Conservation (phyloP, 2,113 vertebrate species). For the Scatophagus argus region DNA sequence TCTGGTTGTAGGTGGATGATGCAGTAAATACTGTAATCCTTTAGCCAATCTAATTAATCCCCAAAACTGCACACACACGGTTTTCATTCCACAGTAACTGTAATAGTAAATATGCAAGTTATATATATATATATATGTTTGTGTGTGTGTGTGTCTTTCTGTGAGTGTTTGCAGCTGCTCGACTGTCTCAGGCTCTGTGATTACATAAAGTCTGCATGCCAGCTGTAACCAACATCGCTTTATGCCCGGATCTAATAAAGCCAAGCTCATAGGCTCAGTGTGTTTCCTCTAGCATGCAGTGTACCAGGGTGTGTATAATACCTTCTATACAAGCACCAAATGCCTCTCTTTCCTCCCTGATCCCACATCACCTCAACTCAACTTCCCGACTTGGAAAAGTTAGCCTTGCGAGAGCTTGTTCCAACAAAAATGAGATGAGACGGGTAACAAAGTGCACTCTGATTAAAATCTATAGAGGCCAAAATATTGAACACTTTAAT, state of each 20-base stretch:
- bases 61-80: neutral
- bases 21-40: no score
- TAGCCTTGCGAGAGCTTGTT: slow-evolving; percentile 16
- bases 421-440: neutral
- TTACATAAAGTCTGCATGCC: slow-evolving; percentile 67
- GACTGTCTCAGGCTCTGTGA: slow-evolving; percentile 58
- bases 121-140: neutral
- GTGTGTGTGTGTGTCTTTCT: neutral
- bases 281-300: slow-evolving; percentile 74
- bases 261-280: slow-evolving; percentile 70
- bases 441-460: neutral
- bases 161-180: slow-evolving; percentile 41
- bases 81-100: neutral
- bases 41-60: slow-evolving; percentile 3
- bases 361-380: slow-evolving; percentile 47
- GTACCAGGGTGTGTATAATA: slow-evolving; percentile 73
- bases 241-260: slow-evolving; percentile 76
- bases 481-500: neutral
- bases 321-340: slow-evolving; percentile 67
- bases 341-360: slow-evolving; percentile 36
- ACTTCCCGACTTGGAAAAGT: slow-evolving; percentile 49
- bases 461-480: no score
- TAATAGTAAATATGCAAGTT: neutral
- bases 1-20: no score
- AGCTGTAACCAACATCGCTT: slow-evolving; percentile 69